Percentiles rank a stretch among this genome's conserved stretches.
These are phyloP conservation scores for Octomys mimax DNA, from an alignment of 2,797 vertebrate genomes.

Conservation along the genomic window DNA sequence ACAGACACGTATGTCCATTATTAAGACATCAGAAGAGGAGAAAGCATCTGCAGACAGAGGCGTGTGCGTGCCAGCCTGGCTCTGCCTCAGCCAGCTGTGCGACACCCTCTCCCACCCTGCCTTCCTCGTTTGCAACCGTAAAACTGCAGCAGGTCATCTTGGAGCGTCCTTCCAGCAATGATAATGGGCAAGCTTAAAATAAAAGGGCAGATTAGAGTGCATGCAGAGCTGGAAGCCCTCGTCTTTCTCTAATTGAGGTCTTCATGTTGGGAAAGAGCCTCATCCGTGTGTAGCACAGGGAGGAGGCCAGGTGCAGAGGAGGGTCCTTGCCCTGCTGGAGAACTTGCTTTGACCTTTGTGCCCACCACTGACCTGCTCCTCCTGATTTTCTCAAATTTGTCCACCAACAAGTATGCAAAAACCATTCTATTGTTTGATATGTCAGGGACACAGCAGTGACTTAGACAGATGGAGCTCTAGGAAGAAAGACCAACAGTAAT, in stretches of 20 bases:
- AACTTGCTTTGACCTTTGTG: neutral
- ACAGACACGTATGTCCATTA: neutral
- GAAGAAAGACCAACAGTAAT: neutral
- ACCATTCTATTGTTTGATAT: neutral
- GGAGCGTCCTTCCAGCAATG: neutral
- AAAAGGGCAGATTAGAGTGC: neutral
- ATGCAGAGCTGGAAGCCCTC: neutral
- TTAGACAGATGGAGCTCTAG: neutral
- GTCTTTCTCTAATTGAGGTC: slow-evolving; percentile 1
- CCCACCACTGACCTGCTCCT: neutral
- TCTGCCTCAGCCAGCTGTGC: neutral
- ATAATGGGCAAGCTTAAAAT: slow-evolving; percentile 6
- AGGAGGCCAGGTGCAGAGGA: neutral
- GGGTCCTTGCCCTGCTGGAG: neutral
- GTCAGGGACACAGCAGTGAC: neutral
- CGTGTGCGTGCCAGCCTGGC: neutral
- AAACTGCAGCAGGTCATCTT: neutral
- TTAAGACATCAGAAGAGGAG: neutral
- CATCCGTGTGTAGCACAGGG: neutral
- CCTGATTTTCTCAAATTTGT: neutral
- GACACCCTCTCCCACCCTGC: neutral
- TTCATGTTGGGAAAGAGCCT: neutral
- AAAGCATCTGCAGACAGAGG: neutral
- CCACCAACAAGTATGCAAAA: neutral
- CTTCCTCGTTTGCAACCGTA: neutral